A percentile compares a stretch with the other conserved stretches of the same genome.
Evolutionary conservation across 1,140 invertebrate genomes (phyloP).

Genomic region (Bombus consobrinus): DNA sequence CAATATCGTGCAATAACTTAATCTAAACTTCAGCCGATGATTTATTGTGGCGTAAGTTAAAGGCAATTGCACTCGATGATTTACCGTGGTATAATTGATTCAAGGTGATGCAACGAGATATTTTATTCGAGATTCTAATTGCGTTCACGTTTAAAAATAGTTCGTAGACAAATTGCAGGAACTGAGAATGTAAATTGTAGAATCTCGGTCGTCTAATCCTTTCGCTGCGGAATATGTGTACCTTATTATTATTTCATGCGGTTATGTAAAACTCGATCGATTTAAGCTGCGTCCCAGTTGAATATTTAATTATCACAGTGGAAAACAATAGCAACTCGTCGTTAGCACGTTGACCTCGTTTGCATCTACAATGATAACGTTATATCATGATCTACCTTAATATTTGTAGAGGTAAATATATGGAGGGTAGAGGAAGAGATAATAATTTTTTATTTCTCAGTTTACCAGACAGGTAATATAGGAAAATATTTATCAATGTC

Average conservation of each 20-base stretch:
- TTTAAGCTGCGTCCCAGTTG: background rate
- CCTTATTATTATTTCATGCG: background rate
- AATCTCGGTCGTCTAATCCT: background rate
- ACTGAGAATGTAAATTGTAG: too few relatives aligned
- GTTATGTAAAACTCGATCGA: background rate
- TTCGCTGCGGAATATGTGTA: too few relatives aligned
- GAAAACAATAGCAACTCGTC: background rate
- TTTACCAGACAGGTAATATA: too few relatives aligned
- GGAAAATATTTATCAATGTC: too few relatives aligned
- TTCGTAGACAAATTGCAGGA: background rate
- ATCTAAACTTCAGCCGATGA: background rate
- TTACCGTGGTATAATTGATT: background rate
- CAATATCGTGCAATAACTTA: background rate
- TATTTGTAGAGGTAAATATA: background rate
- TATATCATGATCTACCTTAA: background rate
- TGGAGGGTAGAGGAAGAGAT: background rate
- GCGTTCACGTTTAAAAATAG: too few relatives aligned
- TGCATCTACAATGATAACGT: background rate
- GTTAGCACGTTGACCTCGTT: background rate
- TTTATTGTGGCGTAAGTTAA: too few relatives aligned
- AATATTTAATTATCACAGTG: background rate
- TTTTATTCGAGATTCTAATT: background rate
- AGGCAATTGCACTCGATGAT: too few relatives aligned
- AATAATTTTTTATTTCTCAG: background rate
- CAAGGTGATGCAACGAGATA: background rate